A percentile compares a stretch with the other conserved stretches of the same genome.
Evolutionary conservation across 2,797 vertebrate species (phyloP).

Genomic region (Pangasius macronema): DNA sequence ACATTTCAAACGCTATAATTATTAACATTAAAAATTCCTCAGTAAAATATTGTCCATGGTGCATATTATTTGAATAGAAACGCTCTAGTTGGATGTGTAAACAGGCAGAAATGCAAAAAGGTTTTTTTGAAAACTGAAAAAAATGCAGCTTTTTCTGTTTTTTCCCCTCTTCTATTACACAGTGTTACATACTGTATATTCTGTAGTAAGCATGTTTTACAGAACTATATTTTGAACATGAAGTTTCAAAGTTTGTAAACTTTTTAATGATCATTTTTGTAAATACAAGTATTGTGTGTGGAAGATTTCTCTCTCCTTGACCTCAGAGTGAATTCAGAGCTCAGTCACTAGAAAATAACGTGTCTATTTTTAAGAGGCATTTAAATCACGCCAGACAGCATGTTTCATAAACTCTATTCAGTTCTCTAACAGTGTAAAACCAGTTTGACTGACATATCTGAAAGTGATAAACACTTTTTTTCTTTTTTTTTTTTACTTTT

Average conservation of each 20-base stretch:
- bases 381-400: constrained; percentile 7
- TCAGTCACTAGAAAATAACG: neutral
- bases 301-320: neutral
- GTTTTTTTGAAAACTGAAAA: neutral
- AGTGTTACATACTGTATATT: neutral
- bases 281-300: neutral
- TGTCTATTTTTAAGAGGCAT: constrained; percentile 11
- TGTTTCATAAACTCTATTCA: constrained; percentile 43
- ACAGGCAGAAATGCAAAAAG: neutral
- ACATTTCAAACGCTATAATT: neutral
- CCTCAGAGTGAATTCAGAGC: neutral
- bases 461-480: neutral
- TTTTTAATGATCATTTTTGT: neutral
- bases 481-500: neutral
- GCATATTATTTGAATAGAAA: neutral
- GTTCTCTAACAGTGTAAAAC: constrained; percentile 56
- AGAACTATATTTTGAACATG: too few relatives aligned
- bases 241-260: neutral
- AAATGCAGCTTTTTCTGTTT: too few relatives aligned
- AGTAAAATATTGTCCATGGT: too few relatives aligned
- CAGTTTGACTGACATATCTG: neutral
- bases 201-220: too few relatives aligned
- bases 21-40: neutral
- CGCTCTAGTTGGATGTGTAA: neutral
- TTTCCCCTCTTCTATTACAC: neutral